phyloP scores from a whole-genome alignment of 2,113 vertebrate species.

The Rhabdomys dilectus region DNA sequence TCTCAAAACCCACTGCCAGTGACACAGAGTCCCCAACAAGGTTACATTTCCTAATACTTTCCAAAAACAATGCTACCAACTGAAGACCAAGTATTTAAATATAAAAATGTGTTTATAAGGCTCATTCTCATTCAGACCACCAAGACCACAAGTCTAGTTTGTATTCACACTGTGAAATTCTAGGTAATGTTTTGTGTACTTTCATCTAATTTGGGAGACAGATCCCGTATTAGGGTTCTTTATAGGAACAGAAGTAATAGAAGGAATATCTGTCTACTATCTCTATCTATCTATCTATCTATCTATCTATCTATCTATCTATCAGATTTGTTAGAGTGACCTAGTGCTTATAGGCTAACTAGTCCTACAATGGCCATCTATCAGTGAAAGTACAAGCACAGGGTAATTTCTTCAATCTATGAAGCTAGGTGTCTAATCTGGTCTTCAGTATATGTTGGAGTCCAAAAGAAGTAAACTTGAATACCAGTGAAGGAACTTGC shows the following conservation, averaged over 20 bases:
- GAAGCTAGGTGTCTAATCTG: background rate
- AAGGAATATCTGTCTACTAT: no score
- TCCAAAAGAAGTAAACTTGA: background rate
- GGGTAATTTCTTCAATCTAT: background rate
- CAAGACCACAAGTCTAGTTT: background rate
- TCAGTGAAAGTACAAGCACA: background rate
- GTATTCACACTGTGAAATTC: background rate
- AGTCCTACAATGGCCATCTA: background rate
- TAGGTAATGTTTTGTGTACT: background rate
- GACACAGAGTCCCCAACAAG: background rate
- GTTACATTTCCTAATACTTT: no score
- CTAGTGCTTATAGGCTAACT: background rate
- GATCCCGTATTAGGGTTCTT: background rate
- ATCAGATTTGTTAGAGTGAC: background rate
- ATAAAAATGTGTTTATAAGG: no score
- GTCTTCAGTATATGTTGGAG: background rate
- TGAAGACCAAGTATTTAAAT: no score
- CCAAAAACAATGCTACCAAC: no score
- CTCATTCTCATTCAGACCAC: no score
- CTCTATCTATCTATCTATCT: no score
- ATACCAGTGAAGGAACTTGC: background rate
- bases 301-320: no score
- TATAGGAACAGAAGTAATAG: no score
- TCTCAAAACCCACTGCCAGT: background rate
- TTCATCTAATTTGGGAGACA: constrained; percentile 32